These are phyloP conservation scores for Columba livia DNA, from an alignment of 2,113 vertebrate species.

Conservation along the genomic window DNA sequence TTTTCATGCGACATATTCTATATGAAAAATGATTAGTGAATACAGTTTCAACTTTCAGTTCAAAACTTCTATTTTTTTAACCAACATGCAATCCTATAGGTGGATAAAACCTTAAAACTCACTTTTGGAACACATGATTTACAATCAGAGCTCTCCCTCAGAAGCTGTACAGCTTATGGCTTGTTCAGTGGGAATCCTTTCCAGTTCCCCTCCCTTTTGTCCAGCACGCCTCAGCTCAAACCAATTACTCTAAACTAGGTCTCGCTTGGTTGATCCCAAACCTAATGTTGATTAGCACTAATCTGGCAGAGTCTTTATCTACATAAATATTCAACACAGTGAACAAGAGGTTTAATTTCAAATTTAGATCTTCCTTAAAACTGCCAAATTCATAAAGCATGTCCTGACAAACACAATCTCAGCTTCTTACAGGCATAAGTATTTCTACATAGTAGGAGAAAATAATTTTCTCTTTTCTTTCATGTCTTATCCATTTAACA, in stretches of 20 bases:
- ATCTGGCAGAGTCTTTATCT: not conserved
- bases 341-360: not conserved
- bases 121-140: not conserved
- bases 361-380: not conserved
- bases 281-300: not conserved
- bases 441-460: not conserved
- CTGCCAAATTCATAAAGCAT: not conserved
- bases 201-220: not conserved
- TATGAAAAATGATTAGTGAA: not conserved
- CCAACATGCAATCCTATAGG: not conserved
- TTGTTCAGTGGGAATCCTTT: not conserved
- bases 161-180: not conserved
- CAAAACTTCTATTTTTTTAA: not conserved
- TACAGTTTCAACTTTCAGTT: not conserved
- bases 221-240: not conserved
- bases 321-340: not conserved
- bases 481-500: not conserved
- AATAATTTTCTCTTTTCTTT: not conserved
- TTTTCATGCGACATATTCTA: not conserved
- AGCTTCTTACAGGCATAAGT: not conserved
- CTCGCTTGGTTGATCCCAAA: not conserved
- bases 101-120: not conserved
- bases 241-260: not conserved
- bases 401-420: not conserved
- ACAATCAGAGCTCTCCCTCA: not conserved